Conservation (phyloP, 2,888 invertebrate species). For the Schizaphis graminum region DNA sequence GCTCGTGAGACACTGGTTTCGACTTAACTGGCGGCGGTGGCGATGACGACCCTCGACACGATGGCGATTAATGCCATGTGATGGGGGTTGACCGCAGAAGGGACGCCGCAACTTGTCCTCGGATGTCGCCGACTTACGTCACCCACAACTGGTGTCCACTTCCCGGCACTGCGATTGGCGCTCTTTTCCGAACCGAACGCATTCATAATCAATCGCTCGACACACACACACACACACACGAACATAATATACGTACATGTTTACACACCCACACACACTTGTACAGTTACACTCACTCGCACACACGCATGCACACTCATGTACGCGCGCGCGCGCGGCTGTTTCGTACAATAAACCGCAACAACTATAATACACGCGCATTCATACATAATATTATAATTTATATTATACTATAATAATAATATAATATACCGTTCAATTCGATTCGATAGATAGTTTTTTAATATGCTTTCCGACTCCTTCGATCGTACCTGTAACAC, state of each 20-base stretch:
- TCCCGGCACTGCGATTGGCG: conserved; percentile 52
- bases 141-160: conserved; percentile 63
- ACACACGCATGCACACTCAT: not conserved
- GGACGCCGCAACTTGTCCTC: conserved; percentile 64
- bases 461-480: not conserved
- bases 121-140: conserved; percentile 56
- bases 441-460: not conserved
- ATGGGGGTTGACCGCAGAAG: conserved; percentile 64
- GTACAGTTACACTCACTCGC: not conserved
- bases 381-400: not conserved
- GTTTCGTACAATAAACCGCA: not conserved
- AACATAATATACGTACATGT: not conserved
- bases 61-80: conserved; percentile 63
- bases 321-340: not conserved
- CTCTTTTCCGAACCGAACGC: conserved; percentile 58
- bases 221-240: not conserved
- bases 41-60: conserved; percentile 63
- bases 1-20: conserved; percentile 61
- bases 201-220: conserved; percentile 23
- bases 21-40: conserved; percentile 41
- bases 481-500: conserved; percentile 6
- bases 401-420: not conserved
- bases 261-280: not conserved
- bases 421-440: not conserved
- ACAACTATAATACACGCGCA: not conserved